Conservation (phyloP, 2,888 invertebrate species). For the Metellina segmentata region DNA sequence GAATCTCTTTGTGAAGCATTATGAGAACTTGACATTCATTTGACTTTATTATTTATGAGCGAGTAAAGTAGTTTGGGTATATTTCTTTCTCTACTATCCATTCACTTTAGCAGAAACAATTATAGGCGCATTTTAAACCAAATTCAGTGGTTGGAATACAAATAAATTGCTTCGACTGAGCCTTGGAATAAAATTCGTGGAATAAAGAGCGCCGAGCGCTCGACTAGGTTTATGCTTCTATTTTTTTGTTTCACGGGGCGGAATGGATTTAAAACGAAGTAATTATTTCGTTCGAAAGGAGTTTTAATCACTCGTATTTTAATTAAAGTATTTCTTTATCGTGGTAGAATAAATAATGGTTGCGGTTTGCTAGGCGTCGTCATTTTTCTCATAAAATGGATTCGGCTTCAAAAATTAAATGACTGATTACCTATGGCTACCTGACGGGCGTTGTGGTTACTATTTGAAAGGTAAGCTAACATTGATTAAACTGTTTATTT, state of each 20-base stretch:
- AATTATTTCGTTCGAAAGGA: slow-evolving; percentile 39
- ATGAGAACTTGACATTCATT: slow-evolving; percentile 10
- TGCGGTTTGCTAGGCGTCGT: background rate
- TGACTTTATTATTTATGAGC: slow-evolving; percentile 41
- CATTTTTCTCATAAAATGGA: background rate
- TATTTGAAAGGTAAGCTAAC: background rate
- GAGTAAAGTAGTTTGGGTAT: background rate
- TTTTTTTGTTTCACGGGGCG: background rate
- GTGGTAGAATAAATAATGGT: background rate
- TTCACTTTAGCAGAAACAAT: slow-evolving; percentile 11
- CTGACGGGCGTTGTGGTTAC: background rate
- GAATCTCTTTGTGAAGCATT: slow-evolving; percentile 1
- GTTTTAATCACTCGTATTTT: slow-evolving; percentile 50
- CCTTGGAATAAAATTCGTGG: background rate
- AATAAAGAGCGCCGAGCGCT: slow-evolving; percentile 3
- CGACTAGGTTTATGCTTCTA: background rate
- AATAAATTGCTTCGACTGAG: background rate
- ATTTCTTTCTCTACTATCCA: background rate
- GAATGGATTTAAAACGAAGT: slow-evolving; percentile 33
- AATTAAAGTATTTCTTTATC: slow-evolving; percentile 50
- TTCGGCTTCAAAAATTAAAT: background rate
- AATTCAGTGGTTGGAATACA: background rate
- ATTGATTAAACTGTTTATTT: background rate
- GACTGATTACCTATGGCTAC: background rate
- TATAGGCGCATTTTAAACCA: slow-evolving; percentile 6